Evolutionary conservation across 2,113 vertebrate genomes (phyloP).

Genomic region (Deroptyus accipitrinus): DNA sequence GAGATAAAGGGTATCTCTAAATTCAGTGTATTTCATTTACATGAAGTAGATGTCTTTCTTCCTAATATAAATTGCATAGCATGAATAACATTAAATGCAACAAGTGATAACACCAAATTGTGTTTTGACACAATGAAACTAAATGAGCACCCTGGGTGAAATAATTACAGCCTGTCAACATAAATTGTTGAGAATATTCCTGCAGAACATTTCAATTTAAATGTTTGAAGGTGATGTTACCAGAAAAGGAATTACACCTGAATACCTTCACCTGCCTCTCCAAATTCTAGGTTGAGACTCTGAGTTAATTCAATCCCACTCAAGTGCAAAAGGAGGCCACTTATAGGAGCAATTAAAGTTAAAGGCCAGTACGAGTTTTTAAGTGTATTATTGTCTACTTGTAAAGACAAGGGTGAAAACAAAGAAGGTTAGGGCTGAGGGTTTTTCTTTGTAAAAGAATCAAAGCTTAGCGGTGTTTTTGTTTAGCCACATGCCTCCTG

Average conservation of each 20-base stretch:
- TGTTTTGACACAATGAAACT: not conserved
- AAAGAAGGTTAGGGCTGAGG: not conserved
- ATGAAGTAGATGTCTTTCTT: not conserved
- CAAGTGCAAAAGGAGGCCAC: not conserved
- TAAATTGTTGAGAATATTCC: not conserved
- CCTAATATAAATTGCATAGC: not conserved
- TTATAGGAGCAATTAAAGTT: not conserved
- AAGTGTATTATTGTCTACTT: not conserved
- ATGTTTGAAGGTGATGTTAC: not conserved
- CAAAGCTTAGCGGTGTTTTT: not conserved
- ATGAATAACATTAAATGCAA: not conserved
- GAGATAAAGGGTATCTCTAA: not conserved
- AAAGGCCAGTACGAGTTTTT: not conserved
- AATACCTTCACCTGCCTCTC: not conserved
- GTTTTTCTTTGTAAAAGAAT: not conserved
- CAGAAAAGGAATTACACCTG: not conserved
- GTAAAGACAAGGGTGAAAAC: not conserved
- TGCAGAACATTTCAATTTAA: not conserved
- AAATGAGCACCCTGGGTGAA: not conserved
- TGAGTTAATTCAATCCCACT: not conserved
- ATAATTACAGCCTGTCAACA: not conserved
- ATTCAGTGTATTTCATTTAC: not conserved
- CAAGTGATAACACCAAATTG: not conserved
- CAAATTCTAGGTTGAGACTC: not conserved
- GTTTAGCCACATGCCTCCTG: not conserved